Conservation (phyloP, 1,140 invertebrate genomes). For the Metopolophium dirhodum region DNA sequence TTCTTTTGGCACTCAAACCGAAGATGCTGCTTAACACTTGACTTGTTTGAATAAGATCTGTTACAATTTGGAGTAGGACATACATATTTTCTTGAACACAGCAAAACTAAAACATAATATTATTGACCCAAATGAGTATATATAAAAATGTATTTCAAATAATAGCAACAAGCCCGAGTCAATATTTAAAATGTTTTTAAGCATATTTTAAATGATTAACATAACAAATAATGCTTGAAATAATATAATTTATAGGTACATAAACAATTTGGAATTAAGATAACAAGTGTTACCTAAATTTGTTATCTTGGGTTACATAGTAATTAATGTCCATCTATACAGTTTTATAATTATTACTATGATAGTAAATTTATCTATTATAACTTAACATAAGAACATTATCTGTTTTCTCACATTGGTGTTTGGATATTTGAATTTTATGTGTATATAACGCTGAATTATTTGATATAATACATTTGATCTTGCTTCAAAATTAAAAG, state of each 20-base stretch:
- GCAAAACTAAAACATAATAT: constrained; percentile 6
- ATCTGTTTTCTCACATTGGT: neutral
- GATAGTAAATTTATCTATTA: neutral
- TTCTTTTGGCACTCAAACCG: constrained; percentile 69
- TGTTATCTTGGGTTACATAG: neutral
- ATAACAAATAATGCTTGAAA: neutral
- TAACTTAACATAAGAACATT: neutral
- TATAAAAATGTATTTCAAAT: neutral
- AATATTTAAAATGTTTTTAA: constrained; percentile 22
- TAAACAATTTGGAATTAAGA: neutral
- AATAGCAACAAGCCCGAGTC: neutral
- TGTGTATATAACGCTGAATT: neutral
- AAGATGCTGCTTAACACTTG: constrained; percentile 63
- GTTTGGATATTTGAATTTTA: neutral
- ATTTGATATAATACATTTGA: neutral
- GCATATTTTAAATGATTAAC: neutral
- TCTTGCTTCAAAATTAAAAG: neutral
- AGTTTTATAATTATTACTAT: neutral
- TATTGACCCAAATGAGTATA: neutral
- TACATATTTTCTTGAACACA: constrained; percentile 35
- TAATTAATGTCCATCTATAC: neutral
- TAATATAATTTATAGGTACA: neutral
- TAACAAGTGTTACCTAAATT: neutral
- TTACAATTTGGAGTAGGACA: constrained; percentile 57
- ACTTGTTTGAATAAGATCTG: constrained; percentile 64